Evolutionary conservation across 2,888 invertebrate species (phyloP).

Genomic region (Nomada hirtipes): DNA sequence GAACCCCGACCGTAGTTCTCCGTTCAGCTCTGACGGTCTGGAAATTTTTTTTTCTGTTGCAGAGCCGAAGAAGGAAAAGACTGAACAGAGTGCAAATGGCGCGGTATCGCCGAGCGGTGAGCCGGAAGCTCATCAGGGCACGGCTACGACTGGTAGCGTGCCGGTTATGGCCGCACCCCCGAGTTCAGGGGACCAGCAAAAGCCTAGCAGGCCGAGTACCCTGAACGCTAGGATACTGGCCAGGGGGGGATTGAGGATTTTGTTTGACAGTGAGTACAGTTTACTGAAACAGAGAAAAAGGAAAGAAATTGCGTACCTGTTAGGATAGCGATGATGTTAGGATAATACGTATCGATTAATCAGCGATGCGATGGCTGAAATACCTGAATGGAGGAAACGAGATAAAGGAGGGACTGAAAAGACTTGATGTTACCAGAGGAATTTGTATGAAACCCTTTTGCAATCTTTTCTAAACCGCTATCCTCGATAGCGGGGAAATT

Average conservation of each 20-base stretch:
- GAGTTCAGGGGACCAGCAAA: constrained; percentile 83
- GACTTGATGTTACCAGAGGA: too few relatives aligned
- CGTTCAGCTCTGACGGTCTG: constrained; percentile 51
- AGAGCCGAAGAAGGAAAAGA: constrained; percentile 97
- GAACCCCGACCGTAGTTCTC: constrained; percentile 19
- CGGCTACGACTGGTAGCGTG: constrained; percentile 69
- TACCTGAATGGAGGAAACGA: too few relatives aligned
- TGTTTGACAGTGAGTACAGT: constrained; percentile 76
- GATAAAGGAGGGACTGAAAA: too few relatives aligned
- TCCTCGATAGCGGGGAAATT: neutral
- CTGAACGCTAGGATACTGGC: constrained; percentile 88
- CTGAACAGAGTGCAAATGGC: constrained; percentile 89
- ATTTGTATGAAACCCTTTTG: too few relatives aligned
- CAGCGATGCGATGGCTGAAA: too few relatives aligned
- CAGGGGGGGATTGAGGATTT: constrained; percentile 88
- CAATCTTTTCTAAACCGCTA: too few relatives aligned
- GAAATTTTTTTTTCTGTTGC: constrained; percentile 84
- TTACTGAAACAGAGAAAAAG: neutral
- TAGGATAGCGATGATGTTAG: neutral
- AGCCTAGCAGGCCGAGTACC: constrained; percentile 93
- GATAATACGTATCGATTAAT: neutral
- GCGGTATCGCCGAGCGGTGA: constrained; percentile 88
- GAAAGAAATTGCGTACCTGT: neutral
- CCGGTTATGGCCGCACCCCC: constrained; percentile 70
- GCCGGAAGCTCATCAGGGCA: constrained; percentile 69